A percentile compares a stretch with the other conserved stretches of the same genome.
These are phyloP conservation scores for Scytalopus superciliaris DNA, from an alignment of 2,113 vertebrate genomes.

Conservation along the genomic window DNA sequence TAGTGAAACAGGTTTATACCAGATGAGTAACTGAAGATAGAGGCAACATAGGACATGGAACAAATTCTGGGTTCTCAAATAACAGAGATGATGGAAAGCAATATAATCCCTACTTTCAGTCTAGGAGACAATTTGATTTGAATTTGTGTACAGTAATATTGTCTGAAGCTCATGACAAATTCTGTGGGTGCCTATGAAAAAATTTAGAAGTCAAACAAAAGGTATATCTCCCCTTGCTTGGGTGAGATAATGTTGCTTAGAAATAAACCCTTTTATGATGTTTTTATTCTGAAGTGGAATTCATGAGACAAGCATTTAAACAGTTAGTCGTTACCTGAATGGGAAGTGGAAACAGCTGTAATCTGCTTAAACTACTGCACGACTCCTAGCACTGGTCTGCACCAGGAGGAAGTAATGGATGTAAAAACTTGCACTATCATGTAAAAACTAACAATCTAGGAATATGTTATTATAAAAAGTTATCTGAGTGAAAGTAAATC, in stretches of 20 bases:
- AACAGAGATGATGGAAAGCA: not conserved
- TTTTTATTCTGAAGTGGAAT: not conserved
- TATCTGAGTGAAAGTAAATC: not conserved
- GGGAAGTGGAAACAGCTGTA: not conserved
- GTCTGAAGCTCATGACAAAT: not conserved
- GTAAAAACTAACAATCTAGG: not conserved
- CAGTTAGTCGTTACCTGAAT: not conserved
- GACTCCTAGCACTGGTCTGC: not conserved
- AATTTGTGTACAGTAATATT: not conserved
- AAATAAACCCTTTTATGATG: not conserved
- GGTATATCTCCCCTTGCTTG: rapidly evolving
- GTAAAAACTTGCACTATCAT: not conserved
- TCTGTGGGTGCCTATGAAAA: not conserved
- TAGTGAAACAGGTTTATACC: not conserved
- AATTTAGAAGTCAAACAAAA: not conserved
- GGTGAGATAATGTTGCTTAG: not conserved
- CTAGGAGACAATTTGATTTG: not conserved
- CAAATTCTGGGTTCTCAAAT: not conserved
- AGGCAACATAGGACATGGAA: not conserved
- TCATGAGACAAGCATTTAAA: not conserved
- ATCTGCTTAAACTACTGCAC: not conserved
- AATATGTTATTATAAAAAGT: not conserved
- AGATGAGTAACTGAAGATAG: not conserved
- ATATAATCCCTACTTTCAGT: not conserved
- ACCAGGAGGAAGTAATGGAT: not conserved